These are phyloP conservation scores for Torymus aiolomorphi DNA, from an alignment of 2,888 invertebrate species.

Conservation along the genomic window DNA sequence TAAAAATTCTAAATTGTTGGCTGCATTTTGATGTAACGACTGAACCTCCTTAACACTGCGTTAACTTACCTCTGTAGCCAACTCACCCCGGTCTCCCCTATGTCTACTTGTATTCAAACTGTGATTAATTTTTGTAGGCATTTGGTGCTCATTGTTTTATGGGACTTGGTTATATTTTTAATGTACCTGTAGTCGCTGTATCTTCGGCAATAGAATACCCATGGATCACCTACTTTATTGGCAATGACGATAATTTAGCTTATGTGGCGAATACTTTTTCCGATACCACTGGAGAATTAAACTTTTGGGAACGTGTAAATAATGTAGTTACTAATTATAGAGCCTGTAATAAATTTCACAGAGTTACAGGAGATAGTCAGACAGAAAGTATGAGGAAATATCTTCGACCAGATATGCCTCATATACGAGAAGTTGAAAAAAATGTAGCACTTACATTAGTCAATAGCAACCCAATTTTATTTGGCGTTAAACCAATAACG, in stretches of 20 bases:
- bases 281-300: too few relatives aligned
- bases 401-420: slow-evolving; percentile 68
- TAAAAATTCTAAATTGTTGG: too few relatives aligned
- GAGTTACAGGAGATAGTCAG: slow-evolving; percentile 54
- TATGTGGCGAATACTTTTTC: too few relatives aligned
- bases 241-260: too few relatives aligned
- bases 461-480: slow-evolving; percentile 77
- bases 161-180: slow-evolving; percentile 63
- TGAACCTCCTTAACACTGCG: too few relatives aligned
- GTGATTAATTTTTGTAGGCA: slow-evolving; percentile 54
- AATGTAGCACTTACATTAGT: slow-evolving; percentile 76
- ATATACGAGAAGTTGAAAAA: slow-evolving; percentile 74
- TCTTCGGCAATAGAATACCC: slow-evolving; percentile 56
- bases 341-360: slow-evolving; percentile 33
- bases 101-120: too few relatives aligned
- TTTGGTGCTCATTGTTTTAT: slow-evolving; percentile 63
- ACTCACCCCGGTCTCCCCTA: too few relatives aligned
- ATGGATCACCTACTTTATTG: slow-evolving; percentile 59
- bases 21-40: too few relatives aligned
- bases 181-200: slow-evolving; percentile 56
- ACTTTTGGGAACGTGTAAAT: too few relatives aligned
- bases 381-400: slow-evolving; percentile 61
- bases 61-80: too few relatives aligned
- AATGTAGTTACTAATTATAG: slow-evolving; percentile 55
- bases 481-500: slow-evolving; percentile 74